Conservation (phyloP, 2,888 invertebrate genomes). For the Acanthococcus lagerstroemiae region DNA sequence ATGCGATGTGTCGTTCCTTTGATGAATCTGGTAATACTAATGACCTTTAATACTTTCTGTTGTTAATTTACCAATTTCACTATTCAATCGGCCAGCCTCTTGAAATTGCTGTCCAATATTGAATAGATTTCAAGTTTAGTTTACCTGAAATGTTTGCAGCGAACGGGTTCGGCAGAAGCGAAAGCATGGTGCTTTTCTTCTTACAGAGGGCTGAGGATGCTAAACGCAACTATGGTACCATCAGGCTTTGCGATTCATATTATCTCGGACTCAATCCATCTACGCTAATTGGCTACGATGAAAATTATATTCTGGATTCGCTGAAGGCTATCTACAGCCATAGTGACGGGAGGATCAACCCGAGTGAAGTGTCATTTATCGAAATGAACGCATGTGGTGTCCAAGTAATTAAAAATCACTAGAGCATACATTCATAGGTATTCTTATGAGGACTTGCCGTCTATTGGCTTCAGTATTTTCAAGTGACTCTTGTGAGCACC, state of each 20-base stretch:
- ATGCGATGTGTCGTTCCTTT: constrained; percentile 12
- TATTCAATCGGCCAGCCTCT: too few relatives aligned
- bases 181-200: constrained; percentile 42
- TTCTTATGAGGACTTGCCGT: too few relatives aligned
- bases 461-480: too few relatives aligned
- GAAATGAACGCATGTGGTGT: constrained; percentile 36
- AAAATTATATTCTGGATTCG: constrained; percentile 8
- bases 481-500: too few relatives aligned
- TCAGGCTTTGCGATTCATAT: constrained; percentile 49
- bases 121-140: too few relatives aligned
- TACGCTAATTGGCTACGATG: constrained; percentile 13
- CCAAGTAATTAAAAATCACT: too few relatives aligned
- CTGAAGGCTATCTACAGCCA: constrained; percentile 34
- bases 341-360: too few relatives aligned
- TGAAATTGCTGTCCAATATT: too few relatives aligned
- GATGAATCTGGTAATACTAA: constrained; percentile 26
- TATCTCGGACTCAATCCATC: constrained; percentile 46
- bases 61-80: too few relatives aligned
- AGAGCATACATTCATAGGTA: too few relatives aligned
- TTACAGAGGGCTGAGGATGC: constrained; percentile 42
- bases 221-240: constrained; percentile 43
- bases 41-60: too few relatives aligned
- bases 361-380: constrained; percentile 33
- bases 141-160: too few relatives aligned
- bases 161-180: constrained; percentile 44